phyloP scores from a whole-genome alignment of 2,888 invertebrate genomes.

The Cosmia pyralina region DNA sequence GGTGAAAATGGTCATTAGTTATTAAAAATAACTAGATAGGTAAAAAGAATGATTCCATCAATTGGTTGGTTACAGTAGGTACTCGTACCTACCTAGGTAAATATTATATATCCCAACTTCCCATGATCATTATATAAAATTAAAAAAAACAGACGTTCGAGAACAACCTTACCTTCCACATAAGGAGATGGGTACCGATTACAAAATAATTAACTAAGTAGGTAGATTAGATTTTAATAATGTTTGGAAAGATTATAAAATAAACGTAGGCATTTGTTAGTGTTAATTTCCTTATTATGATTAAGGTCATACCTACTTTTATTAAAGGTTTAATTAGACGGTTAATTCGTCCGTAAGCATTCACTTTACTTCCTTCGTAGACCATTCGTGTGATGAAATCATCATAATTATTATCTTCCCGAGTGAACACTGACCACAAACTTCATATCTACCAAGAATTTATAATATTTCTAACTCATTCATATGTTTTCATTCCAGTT shows the following conservation, averaged over 20 bases:
- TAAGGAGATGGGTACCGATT: background rate
- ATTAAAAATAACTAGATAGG: too few species aligned
- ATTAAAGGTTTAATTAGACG: constrained; percentile 28
- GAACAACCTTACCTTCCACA: background rate
- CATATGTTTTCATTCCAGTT: constrained; percentile 76
- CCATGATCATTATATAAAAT: background rate
- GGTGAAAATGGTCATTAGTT: too few species aligned
- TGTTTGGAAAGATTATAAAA: constrained; percentile 6
- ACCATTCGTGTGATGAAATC: constrained; percentile 21
- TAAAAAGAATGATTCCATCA: too few species aligned
- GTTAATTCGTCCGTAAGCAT: constrained; percentile 23
- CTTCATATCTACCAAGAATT: background rate
- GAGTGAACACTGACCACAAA: background rate
- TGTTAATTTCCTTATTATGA: constrained; percentile 28
- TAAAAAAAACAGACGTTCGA: background rate
- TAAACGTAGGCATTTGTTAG: background rate
- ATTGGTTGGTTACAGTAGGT: background rate
- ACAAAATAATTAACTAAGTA: background rate
- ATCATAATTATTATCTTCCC: constrained; percentile 3
- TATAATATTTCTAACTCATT: too few species aligned
- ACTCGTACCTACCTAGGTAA: background rate
- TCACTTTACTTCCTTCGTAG: constrained; percentile 28
- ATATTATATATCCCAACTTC: background rate
- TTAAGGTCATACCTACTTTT: constrained; percentile 26
- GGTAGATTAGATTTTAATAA: background rate